Evolutionary conservation across 1,140 invertebrate genomes (phyloP).

Genomic region (Cardiocondyla obscurior): DNA sequence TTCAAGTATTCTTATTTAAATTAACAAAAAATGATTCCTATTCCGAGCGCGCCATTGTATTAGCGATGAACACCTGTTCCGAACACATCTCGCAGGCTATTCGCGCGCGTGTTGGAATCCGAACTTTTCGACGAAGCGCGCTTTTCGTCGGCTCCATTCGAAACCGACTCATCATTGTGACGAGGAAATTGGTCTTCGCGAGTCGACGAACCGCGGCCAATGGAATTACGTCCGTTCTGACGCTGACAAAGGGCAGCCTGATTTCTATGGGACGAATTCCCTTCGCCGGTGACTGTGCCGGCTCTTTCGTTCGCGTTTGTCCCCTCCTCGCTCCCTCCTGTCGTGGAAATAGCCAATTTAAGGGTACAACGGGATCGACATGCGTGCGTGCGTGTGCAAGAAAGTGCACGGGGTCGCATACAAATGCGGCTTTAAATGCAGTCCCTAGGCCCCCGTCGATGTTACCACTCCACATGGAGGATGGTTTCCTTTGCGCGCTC

Average conservation of each 20-base stretch:
- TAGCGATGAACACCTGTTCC: not conserved
- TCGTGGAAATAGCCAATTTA: conserved; percentile 64
- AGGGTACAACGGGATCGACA: conserved; percentile 60
- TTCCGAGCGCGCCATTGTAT: not conserved
- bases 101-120: conserved; percentile 3
- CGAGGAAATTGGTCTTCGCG: conserved; percentile 48
- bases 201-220: conserved; percentile 33
- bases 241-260: conserved; percentile 36
- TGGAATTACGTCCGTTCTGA: conserved; percentile 43
- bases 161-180: conserved; percentile 36
- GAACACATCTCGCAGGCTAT: not conserved
- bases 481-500: conserved; percentile 42
- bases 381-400: conserved; percentile 41
- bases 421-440: conserved; percentile 60
- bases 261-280: conserved; percentile 47
- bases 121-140: conserved; percentile 12
- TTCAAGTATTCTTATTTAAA: not conserved
- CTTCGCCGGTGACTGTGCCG: conserved; percentile 13
- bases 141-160: conserved; percentile 7
- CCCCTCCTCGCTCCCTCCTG: not conserved
- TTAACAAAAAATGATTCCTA: not conserved
- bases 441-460: not conserved
- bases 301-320: conserved; percentile 42
- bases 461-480: conserved; percentile 60
- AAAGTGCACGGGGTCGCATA: conserved; percentile 50